Base-by-base conservation (phyloP, 2,797 vertebrate species). In the Holocentrus rufus region DNA sequence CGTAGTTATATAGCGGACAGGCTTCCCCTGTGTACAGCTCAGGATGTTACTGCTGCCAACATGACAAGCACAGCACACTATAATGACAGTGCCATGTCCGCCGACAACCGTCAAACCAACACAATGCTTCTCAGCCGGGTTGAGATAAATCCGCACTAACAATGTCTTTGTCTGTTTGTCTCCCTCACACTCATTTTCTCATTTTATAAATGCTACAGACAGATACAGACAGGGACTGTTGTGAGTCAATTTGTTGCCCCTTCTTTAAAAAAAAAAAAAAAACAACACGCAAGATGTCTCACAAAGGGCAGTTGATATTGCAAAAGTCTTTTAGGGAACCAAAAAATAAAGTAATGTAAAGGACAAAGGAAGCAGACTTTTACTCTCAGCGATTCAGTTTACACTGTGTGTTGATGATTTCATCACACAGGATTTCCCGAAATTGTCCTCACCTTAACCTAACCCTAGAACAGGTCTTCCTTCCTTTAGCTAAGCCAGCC, bases 21-120 rank as follows among this genome's bases (percentile, higher is more conserved):
- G 78, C 76, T 72, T 80, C 69, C 74, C 67, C 2, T 5, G 30
- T 72, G 65, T 11, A 11, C 44, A 50, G 46, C 25, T 8, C 11
- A 17, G 44, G 17, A 8, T 18, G 25, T 46, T 4, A 30, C 31
- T 31, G 9, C 10, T 55, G 53, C 22, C 53, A 55, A 15, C 30
- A 27, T 55, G 25, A 55, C 6, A 10, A 55, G 1, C 15, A 55
- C 53, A 25, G 7, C 18, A 17, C 23, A 17, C 27, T 14, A 15
- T 30, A 7, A 55, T 55, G 53, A 30, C 25, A 30, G 13, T 5
- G 15, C 30, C 25, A 7, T 55, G 14, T 14, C 27, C 23, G 10
- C 15, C 4, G 7, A 5, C 14, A 27, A 55, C 25, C 17, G 22
- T 55, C 23, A 55, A 55, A 27, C 25, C 13, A 5, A 7, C 53